A percentile compares a stretch with the other conserved stretches of the same genome.
Conservation (phyloP, 2,888 invertebrate species). For the Dynastes tityus region DNA sequence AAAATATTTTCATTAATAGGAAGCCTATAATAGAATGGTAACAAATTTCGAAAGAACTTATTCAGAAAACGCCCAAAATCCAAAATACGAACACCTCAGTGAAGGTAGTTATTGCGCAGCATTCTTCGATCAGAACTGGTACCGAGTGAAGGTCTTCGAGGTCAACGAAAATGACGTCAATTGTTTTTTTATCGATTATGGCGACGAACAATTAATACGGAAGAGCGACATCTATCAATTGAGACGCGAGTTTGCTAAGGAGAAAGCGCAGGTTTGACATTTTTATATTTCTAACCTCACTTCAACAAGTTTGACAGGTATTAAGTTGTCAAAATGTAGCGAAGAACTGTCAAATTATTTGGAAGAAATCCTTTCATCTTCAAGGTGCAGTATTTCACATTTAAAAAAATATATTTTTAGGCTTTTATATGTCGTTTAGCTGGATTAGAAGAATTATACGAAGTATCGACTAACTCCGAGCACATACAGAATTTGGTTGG, state of each 20-base stretch:
- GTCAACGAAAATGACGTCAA: constrained; percentile 59
- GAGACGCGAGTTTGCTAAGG: constrained; percentile 76
- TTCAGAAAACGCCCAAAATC: constrained; percentile 20
- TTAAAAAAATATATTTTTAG: constrained; percentile 63
- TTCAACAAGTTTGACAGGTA: neutral
- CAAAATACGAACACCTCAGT: constrained; percentile 59
- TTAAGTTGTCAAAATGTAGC: too few species aligned
- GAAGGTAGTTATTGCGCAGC: constrained; percentile 70
- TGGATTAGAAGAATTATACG: constrained; percentile 79
- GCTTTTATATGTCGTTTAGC: constrained; percentile 81
- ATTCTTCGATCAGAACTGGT: constrained; percentile 69
- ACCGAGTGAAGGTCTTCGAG: constrained; percentile 67
- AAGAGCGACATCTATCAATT: constrained; percentile 75
- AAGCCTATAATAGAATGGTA: constrained; percentile 66
- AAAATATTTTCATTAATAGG: constrained; percentile 61
- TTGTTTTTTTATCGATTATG: constrained; percentile 84
- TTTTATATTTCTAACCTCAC: neutral
- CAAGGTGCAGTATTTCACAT: neutral
- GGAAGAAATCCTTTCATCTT: too few species aligned
- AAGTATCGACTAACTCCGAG: constrained; percentile 62
- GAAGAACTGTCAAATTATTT: too few species aligned
- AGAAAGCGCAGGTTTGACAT: constrained; percentile 78
- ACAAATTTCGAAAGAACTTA: constrained; percentile 69
- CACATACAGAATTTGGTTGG: constrained; percentile 72
- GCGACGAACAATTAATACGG: constrained; percentile 77